Evolutionary conservation across 2,888 invertebrate genomes (phyloP), one percentile per base, ranked within the genome.

Genomic region (Steinernema scapterisci): DNA sequence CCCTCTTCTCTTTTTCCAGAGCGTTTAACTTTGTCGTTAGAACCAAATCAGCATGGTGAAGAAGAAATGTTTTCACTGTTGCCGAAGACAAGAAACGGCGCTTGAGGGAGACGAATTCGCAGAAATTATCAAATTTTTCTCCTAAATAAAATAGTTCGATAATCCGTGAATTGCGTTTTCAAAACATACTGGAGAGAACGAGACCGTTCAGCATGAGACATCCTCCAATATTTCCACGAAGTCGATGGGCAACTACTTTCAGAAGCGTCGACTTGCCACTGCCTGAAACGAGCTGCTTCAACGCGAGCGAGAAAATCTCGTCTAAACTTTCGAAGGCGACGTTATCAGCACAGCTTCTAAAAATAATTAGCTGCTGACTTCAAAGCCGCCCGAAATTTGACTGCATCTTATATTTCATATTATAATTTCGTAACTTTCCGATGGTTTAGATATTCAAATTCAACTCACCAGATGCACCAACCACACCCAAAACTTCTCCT

Each of bases 191-290:
- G 23, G 93, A 93, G 81, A 96, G 90, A 0, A 94, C 92, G 3
- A 93, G 92, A 0, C 94, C 94, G 88, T 96, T 95, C 0, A 97
- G 91, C 0, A 94, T 90, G 27, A 97, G 93, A 87, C 95, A 93
- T 0, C 96, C 97, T 74, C 94, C 91, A 0, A 93, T 93, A 0
- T 93, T 92, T 0, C 93, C 93, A 80, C 92, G 92, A 13, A 93
- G 92, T 43, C 90, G 84, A 51, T 89, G 88, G 0, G 90, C 89
- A 75, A 97, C 94, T 7, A 96, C 95, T 88, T 97, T 96, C 7
- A 97, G 90, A 1, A 97, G 91, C 0, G 95, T 95, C 44, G 95
- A 92, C 88, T 97, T 97, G 0, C 97, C 97, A 83, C 95, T 95
- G 16, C 95, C 95, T 94, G 83, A 27, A 88, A 85, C 9, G n/a